A percentile compares a stretch with the other conserved stretches of the same genome.
Conservation (phyloP, 2,797 vertebrate genomes). For the Myripristis jacobus region DNA sequence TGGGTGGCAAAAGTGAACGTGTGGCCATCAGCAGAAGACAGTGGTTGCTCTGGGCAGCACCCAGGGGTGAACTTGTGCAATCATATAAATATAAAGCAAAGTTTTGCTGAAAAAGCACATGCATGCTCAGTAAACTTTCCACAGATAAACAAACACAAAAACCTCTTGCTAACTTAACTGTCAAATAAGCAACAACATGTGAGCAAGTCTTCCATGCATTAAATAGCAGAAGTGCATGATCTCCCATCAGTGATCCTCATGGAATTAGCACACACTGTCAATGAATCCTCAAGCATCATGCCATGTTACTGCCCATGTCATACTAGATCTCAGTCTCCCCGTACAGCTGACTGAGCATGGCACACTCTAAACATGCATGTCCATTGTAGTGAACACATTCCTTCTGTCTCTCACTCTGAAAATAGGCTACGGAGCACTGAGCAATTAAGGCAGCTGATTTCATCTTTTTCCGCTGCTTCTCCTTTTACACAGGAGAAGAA, state of each 20-base stretch:
- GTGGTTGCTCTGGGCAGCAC: neutral
- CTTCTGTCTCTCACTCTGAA: slow-evolving; percentile 69
- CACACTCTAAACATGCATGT: slow-evolving; percentile 50
- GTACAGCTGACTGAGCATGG: slow-evolving; percentile 54
- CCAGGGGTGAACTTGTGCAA: slow-evolving; percentile 3
- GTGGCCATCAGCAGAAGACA: slow-evolving; percentile 2
- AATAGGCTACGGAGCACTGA: slow-evolving; percentile 52
- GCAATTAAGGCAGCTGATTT: slow-evolving; percentile 65
- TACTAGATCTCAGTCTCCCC: slow-evolving; percentile 30
- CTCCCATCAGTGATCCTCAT: slow-evolving; percentile 26
- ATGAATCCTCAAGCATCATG: slow-evolving; percentile 18
- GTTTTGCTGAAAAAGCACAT: neutral
- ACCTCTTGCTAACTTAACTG: neutral
- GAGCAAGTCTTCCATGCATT: slow-evolving; percentile 21
- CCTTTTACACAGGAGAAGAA: slow-evolving; percentile 36
- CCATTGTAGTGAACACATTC: slow-evolving; percentile 70
- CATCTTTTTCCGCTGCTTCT: slow-evolving; percentile 41
- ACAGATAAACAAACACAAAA: slow-evolving; percentile 13
- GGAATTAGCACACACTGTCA: slow-evolving; percentile 29
- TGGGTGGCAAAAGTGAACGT: neutral
- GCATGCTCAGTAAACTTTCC: neutral
- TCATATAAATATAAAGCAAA: neutral
- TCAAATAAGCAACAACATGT: slow-evolving; percentile 15
- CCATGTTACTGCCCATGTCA: slow-evolving; percentile 14
- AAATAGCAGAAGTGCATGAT: slow-evolving; percentile 39